Evolutionary conservation across 2,113 vertebrate species (phyloP), one percentile per base, ranked within the genome.

Genomic region (Chelonoidis abingdonii): DNA sequence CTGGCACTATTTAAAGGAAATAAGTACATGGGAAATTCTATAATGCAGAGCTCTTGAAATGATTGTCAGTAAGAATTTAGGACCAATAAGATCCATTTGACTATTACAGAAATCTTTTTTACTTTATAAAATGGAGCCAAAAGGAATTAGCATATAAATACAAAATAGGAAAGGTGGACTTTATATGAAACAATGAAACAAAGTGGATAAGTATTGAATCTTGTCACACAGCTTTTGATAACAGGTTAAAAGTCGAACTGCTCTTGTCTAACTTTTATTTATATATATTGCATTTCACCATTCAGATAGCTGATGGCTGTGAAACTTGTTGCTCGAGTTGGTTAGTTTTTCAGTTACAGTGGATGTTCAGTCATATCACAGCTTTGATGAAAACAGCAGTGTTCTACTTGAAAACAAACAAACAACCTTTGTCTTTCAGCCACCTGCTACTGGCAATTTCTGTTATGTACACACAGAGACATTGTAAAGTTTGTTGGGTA

Each of bases 401-500:
- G 47, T 44, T 47, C 56, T 49, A 9, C 41, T 91, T 41, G 22
- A 41, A 21, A 76, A 6, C n/a, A 59, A 53, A 86, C 47, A 87
- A 35, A 44, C 14, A 29, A 80, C 52, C 3, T 0, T 16, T 78
- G 41, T 50, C 44, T 89, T 72, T 90, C 19, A 79, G 4, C 57
- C 86, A 19, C 81, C 89, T 91, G 56, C 38, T 88, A 21, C 5
- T 16, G 89, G 25, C 52, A 92, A n/a, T 52, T 95, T 93, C 57
- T 80, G 59, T 88, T 88, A 50, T 41, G 62, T 79, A 92, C 91
- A 86, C 83, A 47, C 75, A 78, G 10, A 72, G 17, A 50, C 59
- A 79, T 89, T 84, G 82, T 89, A 52, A 89, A 78, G 84, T 92
- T 94, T 49, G 79, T 76, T 76, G 86, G 76, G 53, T 35, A 83